Evolutionary conservation across 2,888 invertebrate genomes (phyloP).

Genomic region (Eulithis testata): DNA sequence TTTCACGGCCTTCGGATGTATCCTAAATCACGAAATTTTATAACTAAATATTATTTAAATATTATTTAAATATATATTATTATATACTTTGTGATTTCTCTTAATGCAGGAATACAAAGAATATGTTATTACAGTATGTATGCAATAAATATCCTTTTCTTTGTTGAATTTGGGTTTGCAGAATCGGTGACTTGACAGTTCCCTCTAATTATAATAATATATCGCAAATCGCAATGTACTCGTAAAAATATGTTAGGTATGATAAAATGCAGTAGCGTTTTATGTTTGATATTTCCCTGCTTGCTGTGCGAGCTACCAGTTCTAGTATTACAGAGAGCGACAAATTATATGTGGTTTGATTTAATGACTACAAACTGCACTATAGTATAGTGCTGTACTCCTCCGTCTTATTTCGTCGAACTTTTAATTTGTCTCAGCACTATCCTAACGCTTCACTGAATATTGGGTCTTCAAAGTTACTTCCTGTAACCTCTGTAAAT

Average conservation of each 20-base stretch:
- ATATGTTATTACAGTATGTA: not conserved
- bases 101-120: too few relatives aligned
- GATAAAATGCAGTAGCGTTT: not conserved
- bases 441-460: conserved; percentile 7
- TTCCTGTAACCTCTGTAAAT: conserved; percentile 17
- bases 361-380: not conserved
- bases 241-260: too few relatives aligned
- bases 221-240: too few relatives aligned
- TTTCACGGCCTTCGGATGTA: conserved; percentile 39
- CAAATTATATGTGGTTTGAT: not conserved
- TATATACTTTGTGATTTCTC: too few relatives aligned
- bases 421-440: not conserved
- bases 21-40: conserved; percentile 30
- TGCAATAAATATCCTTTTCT: not conserved
- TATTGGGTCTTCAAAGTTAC: conserved; percentile 4
- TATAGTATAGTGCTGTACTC: not conserved
- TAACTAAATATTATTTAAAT: conserved; percentile 5
- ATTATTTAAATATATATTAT: not conserved
- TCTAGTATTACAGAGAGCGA: not conserved
- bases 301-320: not conserved
- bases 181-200: too few relatives aligned
- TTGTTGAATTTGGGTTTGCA: not conserved
- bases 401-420: not conserved
- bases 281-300: not conserved
- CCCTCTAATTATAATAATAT: too few relatives aligned